A percentile compares a stretch with the other conserved stretches of the same genome.
phyloP scores from a whole-genome alignment of 2,888 invertebrate species.

The Cinara cedri region DNA sequence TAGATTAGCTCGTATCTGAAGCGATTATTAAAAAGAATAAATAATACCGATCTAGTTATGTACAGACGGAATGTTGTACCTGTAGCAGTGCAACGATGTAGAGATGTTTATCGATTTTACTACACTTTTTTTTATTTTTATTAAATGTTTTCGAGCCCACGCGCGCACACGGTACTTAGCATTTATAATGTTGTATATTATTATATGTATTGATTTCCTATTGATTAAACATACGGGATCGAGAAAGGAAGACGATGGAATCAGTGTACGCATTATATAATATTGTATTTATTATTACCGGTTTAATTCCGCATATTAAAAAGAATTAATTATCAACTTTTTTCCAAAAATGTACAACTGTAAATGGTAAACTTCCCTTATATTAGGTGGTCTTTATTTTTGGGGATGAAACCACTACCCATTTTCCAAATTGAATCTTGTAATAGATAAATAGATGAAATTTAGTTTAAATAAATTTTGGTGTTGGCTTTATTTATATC shows the following conservation, averaged over 20 bases:
- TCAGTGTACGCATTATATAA: no score
- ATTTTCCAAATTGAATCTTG: no score
- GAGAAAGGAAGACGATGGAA: neutral
- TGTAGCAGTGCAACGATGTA: no score
- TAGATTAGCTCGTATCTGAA: neutral
- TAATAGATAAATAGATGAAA: no score
- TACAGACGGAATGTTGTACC: neutral
- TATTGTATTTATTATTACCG: slow-evolving; percentile 40
- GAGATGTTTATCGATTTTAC: slow-evolving; percentile 41
- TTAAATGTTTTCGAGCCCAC: slow-evolving; percentile 14
- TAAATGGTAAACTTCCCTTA: no score
- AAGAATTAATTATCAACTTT: no score
- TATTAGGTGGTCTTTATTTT: no score
- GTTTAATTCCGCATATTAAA: slow-evolving; percentile 46
- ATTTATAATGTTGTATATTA: slow-evolving; percentile 27
- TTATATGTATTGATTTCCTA: slow-evolving; percentile 44
- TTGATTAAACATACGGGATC: slow-evolving; percentile 44
- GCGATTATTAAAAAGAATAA: neutral
- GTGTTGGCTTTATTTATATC: no score
- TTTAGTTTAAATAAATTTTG: no score
- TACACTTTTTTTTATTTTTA: neutral
- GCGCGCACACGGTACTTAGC: slow-evolving; percentile 29
- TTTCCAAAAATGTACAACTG: no score
- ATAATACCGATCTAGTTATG: slow-evolving; percentile 30
- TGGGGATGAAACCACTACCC: no score